Base-by-base conservation (phyloP, 2,888 invertebrate species). In the Pandemis cinnamomeana region DNA sequence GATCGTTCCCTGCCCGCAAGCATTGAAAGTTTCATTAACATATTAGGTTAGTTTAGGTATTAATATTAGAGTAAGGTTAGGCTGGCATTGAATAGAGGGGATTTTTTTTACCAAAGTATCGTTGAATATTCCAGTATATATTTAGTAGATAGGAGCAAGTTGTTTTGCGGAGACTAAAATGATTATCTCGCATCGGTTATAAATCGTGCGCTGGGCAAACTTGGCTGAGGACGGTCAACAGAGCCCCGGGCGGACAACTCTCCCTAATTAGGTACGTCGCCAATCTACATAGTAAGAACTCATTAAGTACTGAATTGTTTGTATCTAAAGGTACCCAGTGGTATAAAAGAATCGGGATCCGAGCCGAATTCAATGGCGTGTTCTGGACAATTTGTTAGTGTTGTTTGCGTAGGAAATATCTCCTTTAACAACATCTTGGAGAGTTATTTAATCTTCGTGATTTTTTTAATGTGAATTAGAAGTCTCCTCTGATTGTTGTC, bases 251-350 rank as follows among this genome's bases (percentile, higher is more conserved):
- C 46, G 60, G 0, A 36, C 55, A 63, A 71, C 55, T 15, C 42
- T 7, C 44, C 46, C 20, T 71, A 58, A 64, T 55, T 58, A 71
- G 55, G 44, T 63, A 58, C 44, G 44, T 58, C 20, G 51, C 63
- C 51, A 51, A 62, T 55, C 27, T 71, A 46, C 58, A 55, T 58
- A 63, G 63, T n/a, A 63, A 53, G 11, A 44, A 55, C 42, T 71
- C 55, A 7, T 36, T 58, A 36, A 36, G 27, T 36, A 55, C 27
- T 27, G 27, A 58, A 55, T 55, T 53, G 63, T 64, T 70, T 51
- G 46, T 6, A 7, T 13, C 46, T 46, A 5, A 46, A 20, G 7
- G 27, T 20, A 58, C 0, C 5, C 27, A 11, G 5, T 4, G 4
- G 10, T 4, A 27, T 20, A 58, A 58, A 58, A 10, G 20, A 53